A percentile compares a stretch with the other conserved stretches of the same genome.
Conservation (phyloP, 2,888 invertebrate genomes). For the Agonopterix heracliana region DNA sequence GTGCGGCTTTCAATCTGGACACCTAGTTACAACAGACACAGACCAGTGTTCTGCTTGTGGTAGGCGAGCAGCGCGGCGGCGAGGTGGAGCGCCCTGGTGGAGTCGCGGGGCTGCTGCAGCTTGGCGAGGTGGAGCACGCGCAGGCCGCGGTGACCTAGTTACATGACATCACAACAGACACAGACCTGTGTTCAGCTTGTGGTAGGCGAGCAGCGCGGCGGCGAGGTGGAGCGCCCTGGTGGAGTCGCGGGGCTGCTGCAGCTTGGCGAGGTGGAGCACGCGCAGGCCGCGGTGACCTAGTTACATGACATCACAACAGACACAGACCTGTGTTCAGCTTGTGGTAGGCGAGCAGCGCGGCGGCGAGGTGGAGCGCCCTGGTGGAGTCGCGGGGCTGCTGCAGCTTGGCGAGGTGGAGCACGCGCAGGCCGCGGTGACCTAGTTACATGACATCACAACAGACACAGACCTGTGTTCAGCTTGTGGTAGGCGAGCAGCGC, state of each 20-base stretch:
- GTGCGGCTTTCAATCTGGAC: too few species aligned
- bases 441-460: too few species aligned
- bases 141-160: too few species aligned
- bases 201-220: conserved; percentile 82
- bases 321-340: conserved; percentile 30
- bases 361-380: conserved; percentile 91
- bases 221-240: too few species aligned
- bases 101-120: too few species aligned
- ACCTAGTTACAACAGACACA: not conserved
- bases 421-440: conserved; percentile 94
- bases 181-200: conserved; percentile 35
- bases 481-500: conserved; percentile 79
- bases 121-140: too few species aligned
- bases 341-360: conserved; percentile 81
- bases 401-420: conserved; percentile 94
- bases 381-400: conserved; percentile 48
- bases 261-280: too few species aligned
- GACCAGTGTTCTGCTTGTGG: conserved; percentile 37
- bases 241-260: too few species aligned
- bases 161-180: too few species aligned
- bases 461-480: conserved; percentile 25
- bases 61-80: conserved; percentile 85
- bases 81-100: too few species aligned
- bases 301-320: too few species aligned
- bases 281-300: too few species aligned